Evolutionary conservation across 2,113 vertebrate species (phyloP).

Genomic region (Callipepla squamata): DNA sequence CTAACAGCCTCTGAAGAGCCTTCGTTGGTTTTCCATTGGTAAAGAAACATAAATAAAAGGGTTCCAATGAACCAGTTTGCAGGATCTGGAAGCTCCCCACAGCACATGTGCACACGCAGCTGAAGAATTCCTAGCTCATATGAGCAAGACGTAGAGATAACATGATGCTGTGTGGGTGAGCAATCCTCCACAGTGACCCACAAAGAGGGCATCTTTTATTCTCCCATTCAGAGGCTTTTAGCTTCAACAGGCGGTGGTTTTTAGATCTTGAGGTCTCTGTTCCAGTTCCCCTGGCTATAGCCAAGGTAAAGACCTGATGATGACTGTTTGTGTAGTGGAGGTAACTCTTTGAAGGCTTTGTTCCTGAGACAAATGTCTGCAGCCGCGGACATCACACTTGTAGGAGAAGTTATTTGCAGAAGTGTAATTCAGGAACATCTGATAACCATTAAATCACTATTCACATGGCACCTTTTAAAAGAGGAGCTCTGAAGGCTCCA

Average conservation of each 20-base stretch:
- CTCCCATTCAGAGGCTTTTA: background rate
- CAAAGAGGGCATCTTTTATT: background rate
- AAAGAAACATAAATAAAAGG: background rate
- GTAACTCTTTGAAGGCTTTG: background rate
- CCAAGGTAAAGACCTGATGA: background rate
- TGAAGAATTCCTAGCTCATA: background rate
- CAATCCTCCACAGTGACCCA: background rate
- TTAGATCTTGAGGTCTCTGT: background rate
- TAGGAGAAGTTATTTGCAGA: background rate
- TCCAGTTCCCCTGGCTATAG: background rate
- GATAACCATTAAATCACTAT: background rate
- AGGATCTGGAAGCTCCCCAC: background rate
- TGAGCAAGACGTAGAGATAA: background rate
- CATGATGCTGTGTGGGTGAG: background rate
- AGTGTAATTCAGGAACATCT: background rate
- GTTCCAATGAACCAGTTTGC: background rate
- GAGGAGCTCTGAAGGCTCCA: background rate
- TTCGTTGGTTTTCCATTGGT: fast-evolving
- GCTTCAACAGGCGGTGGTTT: background rate
- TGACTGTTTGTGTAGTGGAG: background rate
- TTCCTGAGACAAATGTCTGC: background rate
- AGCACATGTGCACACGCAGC: background rate
- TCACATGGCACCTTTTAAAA: background rate
- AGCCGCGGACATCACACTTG: background rate
- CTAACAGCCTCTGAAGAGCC: background rate